These are phyloP conservation scores for Epistrophe grossulariae DNA, from an alignment of 2,888 invertebrate species.

Conservation along the genomic window DNA sequence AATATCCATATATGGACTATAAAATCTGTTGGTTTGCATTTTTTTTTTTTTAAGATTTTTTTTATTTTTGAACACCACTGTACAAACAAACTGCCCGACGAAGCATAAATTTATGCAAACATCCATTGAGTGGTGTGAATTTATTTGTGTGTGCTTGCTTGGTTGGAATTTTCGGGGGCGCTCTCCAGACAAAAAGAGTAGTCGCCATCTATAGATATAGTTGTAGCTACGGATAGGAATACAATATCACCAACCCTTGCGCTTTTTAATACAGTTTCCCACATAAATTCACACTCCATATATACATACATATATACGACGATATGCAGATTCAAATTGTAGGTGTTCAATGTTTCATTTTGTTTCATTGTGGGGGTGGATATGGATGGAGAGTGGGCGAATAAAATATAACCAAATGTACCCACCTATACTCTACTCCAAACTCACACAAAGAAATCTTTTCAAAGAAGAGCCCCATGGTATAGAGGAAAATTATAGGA, in stretches of 20 bases:
- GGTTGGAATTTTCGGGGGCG: slow-evolving; percentile 50
- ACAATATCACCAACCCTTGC: slow-evolving; percentile 57
- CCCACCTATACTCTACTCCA: not conserved
- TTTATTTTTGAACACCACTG: slow-evolving; percentile 9
- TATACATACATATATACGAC: too few species aligned
- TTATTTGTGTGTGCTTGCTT: slow-evolving; percentile 56
- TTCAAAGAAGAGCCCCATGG: not conserved
- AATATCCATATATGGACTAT: not conserved
- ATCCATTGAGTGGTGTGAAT: slow-evolving; percentile 70
- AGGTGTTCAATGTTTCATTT: slow-evolving; percentile 63
- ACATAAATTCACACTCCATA: slow-evolving; percentile 83
- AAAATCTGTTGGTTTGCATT: not conserved
- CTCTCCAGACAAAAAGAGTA: slow-evolving; percentile 38
- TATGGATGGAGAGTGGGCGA: slow-evolving; percentile 12
- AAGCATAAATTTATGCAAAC: slow-evolving; percentile 64
- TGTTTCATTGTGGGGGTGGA: slow-evolving; percentile 43
- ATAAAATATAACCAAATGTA: slow-evolving; percentile 8
- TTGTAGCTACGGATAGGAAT: not conserved
- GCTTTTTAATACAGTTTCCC: slow-evolving; percentile 79
- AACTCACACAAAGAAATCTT: slow-evolving; percentile 20
- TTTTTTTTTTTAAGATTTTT: not conserved
- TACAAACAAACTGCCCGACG: slow-evolving; percentile 37
- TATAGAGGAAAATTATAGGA: not conserved
- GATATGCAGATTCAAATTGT: slow-evolving; percentile 77
- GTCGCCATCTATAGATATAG: not conserved